Conservation (phyloP, 2,888 invertebrate genomes). For the Noctuana brunneofusca region DNA sequence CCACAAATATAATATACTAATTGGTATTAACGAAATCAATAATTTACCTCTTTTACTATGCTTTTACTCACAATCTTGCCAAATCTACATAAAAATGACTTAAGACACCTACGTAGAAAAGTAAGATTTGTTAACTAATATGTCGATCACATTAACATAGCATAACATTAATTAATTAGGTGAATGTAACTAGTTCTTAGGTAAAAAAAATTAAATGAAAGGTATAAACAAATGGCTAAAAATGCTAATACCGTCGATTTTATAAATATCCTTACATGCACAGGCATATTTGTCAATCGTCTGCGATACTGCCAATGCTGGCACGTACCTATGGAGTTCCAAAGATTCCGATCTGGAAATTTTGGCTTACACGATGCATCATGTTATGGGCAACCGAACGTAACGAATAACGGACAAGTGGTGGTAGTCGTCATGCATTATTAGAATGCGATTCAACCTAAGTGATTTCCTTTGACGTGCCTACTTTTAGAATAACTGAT, state of each 20-base stretch:
- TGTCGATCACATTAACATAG: too few relatives aligned
- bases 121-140: too few relatives aligned
- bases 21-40: too few relatives aligned
- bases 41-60: too few relatives aligned
- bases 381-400: constrained; percentile 25
- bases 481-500: too few relatives aligned
- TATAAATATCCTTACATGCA: constrained; percentile 20
- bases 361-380: constrained; percentile 29
- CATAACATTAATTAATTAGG: too few relatives aligned
- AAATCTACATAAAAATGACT: too few relatives aligned
- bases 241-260: neutral
- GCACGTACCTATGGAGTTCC: constrained; percentile 14
- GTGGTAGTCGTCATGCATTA: neutral
- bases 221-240: neutral
- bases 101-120: too few relatives aligned
- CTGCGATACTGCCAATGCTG: constrained; percentile 20
- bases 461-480: constrained; percentile 6
- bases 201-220: neutral
- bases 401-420: constrained; percentile 25
- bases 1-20: too few relatives aligned
- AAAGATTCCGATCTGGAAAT: constrained; percentile 29
- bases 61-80: too few relatives aligned
- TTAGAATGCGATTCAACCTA: neutral
- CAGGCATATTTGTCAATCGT: constrained; percentile 21
- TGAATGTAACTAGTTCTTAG: too few relatives aligned